Base-by-base conservation (phyloP, 2,797 vertebrate genomes). In the Crocodylus rhombifer region DNA sequence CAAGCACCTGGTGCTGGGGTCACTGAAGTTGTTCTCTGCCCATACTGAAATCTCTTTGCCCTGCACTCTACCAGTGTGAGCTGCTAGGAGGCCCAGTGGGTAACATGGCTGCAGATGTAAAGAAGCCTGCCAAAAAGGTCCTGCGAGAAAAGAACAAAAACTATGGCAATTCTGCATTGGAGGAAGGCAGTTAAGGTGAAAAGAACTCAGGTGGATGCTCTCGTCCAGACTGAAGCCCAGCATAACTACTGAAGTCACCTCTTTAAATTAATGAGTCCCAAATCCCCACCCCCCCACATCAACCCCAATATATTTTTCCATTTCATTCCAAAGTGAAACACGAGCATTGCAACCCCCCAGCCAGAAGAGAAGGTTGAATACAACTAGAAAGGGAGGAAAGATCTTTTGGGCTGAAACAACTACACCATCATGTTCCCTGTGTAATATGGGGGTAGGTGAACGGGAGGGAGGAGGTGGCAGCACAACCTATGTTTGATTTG, bases 301-400 rank as follows among this genome's bases (percentile, higher is more conserved):
- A 88, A 90, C 85, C 30, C 10, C 73, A 87, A 87, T 13, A 36
- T 58, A 16, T 63, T 90, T 92, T 93, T 84, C 67, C 90, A 7
- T 2, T 10, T 6, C 60, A 0, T 73, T 90, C 4, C 15, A 30
- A 58, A 86, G 28, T 26, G 51, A 13, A 71, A 82, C 6, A 36
- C 18, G 6, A 81, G 2, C 11, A 21, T 26, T 85, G 67, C 2
- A 23, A 60, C n/a, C 77, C 17, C 6, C 17, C 26, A 12, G 14
- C 26, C 61, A 65, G 57, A 77, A 64, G 75, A 84, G 13, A 88
- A 75, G 17, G 6, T 4, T 13, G 84, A 20, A 30, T 13, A 20
- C 30, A 69, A 20, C 65, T 69, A 17, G 30, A 36, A 69, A 69
- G 18, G 18, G 30, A 69, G 5, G 13, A 33, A 69, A 30, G 18